Evolutionary conservation across 2,888 invertebrate genomes (phyloP).

Genomic region (Alloscopus bannaensis): DNA sequence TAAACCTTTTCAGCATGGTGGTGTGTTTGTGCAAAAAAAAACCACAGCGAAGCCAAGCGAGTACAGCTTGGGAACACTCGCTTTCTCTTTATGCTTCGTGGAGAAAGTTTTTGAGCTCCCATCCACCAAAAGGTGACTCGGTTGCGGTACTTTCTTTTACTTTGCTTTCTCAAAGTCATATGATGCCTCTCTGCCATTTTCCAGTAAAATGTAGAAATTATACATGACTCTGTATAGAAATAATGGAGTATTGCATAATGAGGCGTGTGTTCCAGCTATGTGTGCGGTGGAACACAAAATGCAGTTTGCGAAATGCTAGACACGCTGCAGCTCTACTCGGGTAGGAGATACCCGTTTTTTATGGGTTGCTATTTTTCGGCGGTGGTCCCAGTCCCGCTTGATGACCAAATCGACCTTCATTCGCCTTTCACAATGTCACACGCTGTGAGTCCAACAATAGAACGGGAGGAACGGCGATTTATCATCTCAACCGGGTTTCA

Average conservation of each 20-base stretch:
- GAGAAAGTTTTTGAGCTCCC: too few relatives aligned
- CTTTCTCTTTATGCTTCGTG: too few relatives aligned
- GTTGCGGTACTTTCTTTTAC: too few relatives aligned
- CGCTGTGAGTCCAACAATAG: conserved; percentile 24
- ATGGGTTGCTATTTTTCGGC: not conserved
- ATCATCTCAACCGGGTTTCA: not conserved
- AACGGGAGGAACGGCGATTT: not conserved
- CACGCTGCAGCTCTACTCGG: not conserved
- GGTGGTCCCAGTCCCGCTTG: not conserved
- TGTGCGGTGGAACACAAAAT: not conserved
- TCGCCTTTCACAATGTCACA: conserved; percentile 49
- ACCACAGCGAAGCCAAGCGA: too few relatives aligned
- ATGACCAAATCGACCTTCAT: conserved; percentile 45
- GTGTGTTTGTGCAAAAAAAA: too few relatives aligned
- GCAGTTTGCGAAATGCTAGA: not conserved
- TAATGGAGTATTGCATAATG: not conserved
- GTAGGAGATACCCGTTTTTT: conserved; percentile 1
- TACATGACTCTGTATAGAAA: not conserved
- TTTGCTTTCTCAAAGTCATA: too few relatives aligned
- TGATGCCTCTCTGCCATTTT: too few relatives aligned
- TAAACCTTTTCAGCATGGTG: too few relatives aligned
- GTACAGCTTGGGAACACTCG: too few relatives aligned
- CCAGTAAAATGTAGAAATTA: too few relatives aligned
- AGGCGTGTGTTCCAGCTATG: not conserved
- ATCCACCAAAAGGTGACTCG: too few relatives aligned